phyloP scores from a whole-genome alignment of 2,888 invertebrate species.

The Parasteatoda lunata region DNA sequence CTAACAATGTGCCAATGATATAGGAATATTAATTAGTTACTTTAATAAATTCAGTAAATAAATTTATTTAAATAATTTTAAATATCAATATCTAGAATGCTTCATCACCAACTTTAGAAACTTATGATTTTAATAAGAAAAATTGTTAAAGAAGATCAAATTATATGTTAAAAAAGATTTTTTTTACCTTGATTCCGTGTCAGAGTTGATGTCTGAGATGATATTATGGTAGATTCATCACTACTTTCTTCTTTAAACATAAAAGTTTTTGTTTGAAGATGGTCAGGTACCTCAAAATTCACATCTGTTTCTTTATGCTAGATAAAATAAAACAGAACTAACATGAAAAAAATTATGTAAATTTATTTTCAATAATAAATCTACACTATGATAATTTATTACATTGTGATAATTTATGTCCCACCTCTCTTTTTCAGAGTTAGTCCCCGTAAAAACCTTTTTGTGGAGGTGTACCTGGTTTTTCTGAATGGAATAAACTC shows the following conservation, averaged over 20 bases:
- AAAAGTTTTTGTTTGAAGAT: slow-evolving; percentile 58
- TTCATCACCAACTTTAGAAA: neutral
- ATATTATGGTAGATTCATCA: slow-evolving; percentile 96
- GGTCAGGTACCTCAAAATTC: slow-evolving; percentile 50
- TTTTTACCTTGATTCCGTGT: slow-evolving; percentile 82
- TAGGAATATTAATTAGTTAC: no score
- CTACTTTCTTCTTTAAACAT: slow-evolving; percentile 87
- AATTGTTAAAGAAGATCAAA: neutral
- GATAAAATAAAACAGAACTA: neutral
- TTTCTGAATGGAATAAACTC: no score
- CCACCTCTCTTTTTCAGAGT: no score
- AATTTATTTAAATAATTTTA: no score
- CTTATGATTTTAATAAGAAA: neutral
- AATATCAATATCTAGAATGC: neutral
- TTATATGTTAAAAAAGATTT: no score
- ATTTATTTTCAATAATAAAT: no score
- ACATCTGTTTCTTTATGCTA: slow-evolving; percentile 56
- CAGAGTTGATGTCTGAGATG: slow-evolving; percentile 95
- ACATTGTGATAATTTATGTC: no score
- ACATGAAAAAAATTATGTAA: neutral
- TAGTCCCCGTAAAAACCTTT: no score
- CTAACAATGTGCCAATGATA: no score
- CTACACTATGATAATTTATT: no score
- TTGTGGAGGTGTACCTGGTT: no score
- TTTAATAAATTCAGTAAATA: no score